Evolutionary conservation across 2,113 vertebrate species (phyloP), one percentile per base, ranked within the genome.

Genomic region (Mionectes macconnelli): DNA sequence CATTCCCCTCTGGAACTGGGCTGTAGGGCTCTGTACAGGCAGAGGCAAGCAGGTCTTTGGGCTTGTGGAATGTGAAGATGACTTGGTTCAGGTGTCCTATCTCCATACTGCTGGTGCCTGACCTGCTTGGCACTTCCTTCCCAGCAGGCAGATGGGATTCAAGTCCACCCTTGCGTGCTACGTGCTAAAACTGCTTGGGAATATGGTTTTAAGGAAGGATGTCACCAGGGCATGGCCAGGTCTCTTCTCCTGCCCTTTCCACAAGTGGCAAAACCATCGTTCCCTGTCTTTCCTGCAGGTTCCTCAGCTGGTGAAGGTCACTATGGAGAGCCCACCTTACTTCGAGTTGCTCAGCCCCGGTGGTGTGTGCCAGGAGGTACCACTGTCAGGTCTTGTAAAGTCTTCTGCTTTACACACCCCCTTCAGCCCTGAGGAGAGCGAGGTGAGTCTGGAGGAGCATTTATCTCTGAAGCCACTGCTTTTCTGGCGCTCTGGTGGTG

Each of bases 361-460:
- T 22, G 93, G 98, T 8, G 89, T 42, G 9, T 75, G 92, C 33
- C 89, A 49, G 64, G 98, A 98, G 70, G 97, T 99, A 7, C 98
- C 98, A 17, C 98, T 98, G 98, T 5, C 25, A 84, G 98, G 83
- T 24, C 90, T 3, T 95, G 98, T 17, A 37, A 85, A 98, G 85
- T 27, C 92, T 3, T 95, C 94, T 10, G 90, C 91, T 5, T 99
- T 98, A 94, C 98, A 79, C 22, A 39, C 99, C 53, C 42, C 97
- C 60, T 99, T 99, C 97, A 98, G 93, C 4, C 98, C 98, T 1
- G 92, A 96, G 6, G 98, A 99, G 92, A 98, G 97, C 93, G 99
- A 99, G 99, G 98, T 99, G 97, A 94, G 52, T 14, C 31, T 45
- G 47, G n/a, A 28, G n/a, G 3, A 40, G 30, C 28, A 4, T 60